Percentiles rank a stretch among this genome's conserved stretches.
Evolutionary conservation across 2,113 vertebrate genomes (phyloP).

Genomic region (Vombatus ursinus): DNA sequence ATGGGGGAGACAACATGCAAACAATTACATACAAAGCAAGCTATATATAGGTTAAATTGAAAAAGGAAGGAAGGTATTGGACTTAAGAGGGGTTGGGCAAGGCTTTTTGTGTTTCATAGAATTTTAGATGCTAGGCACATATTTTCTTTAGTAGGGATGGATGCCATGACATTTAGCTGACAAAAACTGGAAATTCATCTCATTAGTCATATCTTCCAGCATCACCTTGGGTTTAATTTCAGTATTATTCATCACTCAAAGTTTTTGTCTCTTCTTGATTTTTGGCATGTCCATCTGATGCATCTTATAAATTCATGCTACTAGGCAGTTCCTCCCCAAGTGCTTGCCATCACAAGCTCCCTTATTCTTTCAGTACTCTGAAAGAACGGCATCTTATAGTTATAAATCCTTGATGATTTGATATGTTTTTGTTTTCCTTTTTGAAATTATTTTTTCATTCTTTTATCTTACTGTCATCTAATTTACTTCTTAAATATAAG

Average conservation of each 20-base stretch:
- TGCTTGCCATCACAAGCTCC: background rate
- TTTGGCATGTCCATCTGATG: background rate
- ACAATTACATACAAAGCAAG: background rate
- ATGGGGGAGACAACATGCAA: background rate
- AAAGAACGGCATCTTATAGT: conserved; percentile 20
- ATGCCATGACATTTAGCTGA: conserved; percentile 25
- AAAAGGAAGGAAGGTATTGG: background rate
- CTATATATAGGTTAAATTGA: background rate
- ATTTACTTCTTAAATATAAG: background rate
- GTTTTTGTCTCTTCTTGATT: conserved; percentile 2
- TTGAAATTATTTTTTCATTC: background rate
- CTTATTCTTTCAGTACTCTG: background rate
- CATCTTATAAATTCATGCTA: conserved; percentile 18
- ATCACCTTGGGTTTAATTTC: conserved; percentile 43
- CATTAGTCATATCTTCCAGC: conserved; percentile 28
- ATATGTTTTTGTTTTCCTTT: background rate
- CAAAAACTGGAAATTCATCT: conserved; percentile 14
- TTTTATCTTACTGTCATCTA: conserved; percentile 4
- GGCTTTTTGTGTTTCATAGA: background rate
- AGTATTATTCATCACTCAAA: conserved; percentile 9
- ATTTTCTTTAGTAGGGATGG: background rate
- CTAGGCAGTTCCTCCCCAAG: background rate
- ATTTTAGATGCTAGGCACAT: background rate
- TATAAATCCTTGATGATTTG: background rate
- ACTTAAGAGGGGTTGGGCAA: background rate